Evolutionary conservation across 1,140 invertebrate genomes (phyloP), one percentile per base, ranked within the genome.

Genomic region (Drosophila paulistorum): DNA sequence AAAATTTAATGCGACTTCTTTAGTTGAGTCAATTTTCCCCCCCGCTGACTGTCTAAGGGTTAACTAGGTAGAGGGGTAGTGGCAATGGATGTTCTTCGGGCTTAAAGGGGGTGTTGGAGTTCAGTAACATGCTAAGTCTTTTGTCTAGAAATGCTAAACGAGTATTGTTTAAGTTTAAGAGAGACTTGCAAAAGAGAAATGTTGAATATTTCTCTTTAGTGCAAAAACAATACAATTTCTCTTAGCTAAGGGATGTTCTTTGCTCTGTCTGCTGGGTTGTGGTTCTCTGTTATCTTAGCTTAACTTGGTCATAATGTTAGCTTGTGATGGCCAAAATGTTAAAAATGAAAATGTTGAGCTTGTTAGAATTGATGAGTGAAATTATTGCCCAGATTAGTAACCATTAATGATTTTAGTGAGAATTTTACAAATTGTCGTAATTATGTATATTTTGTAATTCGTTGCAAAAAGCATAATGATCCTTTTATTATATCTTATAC

Each of bases 1-100:
- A 67, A 45, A 73, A 73, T 81, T 81, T 80, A 76, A 81, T 81
- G 26, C 68, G 84, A 85, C 82, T 78, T 74, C 17, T 75, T 68
- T 59, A 63, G 78, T 69, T 60, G 20, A 75, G 74, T 67, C 70
- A 84, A 85, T 75, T 85, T 86, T 60, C 45, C 61, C 45, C 61
- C 39, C 62, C 1, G 20, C 14, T 66, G 42, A 7, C n/a, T 60
- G 35, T 51, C 20, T 17, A 14, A 35, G 26, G 26, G 42, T 54
- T 48, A 30, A 20, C 17, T 51, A 23, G 10, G 11, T 10, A 11
- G 17, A 14, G 55, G 55, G 13, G 33, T 23, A 10, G 23, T 23
- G 26, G 14, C 30, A 7, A 7, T 48, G 6, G 17, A 30, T 6
- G 7, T 20, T 20, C 20, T 20, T 20, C 1, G 20, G 20, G 20